Base-by-base conservation (phyloP, 1,140 invertebrate species). In the Neelides sp. region DNA sequence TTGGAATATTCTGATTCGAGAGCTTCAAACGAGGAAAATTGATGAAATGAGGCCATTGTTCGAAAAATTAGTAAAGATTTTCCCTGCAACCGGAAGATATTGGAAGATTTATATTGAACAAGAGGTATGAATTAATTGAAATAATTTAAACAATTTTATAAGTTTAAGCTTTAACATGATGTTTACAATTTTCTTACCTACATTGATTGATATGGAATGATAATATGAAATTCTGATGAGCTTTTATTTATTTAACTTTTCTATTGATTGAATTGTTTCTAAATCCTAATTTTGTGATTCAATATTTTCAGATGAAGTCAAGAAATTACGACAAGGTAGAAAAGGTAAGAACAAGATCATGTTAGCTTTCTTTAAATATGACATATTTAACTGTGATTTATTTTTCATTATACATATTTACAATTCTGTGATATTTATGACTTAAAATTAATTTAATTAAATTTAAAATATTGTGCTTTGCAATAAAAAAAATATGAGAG, bases 91-190 rank as follows among this genome's bases (percentile, higher is more conserved):
- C 35, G 95, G 93, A 1, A 77, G 91, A 52, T 99, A 92, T 69
- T 98, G 95, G 95, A 97, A 96, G 72, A 87, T 95, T 57, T 98
- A 96, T 71, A 98, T 99, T 63, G 95, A 98, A 71, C 92, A 97
- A 75, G 95, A 98, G 83, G 86, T 91, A 72, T 64, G 52, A 23
- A 4, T 34, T 35, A 2, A 10, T 20, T 49, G 15, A 44, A 42
- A n/a, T 12, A 49, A 22, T 40, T 30, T n/a, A n/a, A n/a, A n/a
- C n/a, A 13, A 37, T 26, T 26, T 39, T 2, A 39, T 26, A 39
- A 27, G 26, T 10, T n/a, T 7, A 5, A 19, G 20, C 26, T 43
- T 23, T 19, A 8, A 10, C 17, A 7, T 13, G 19, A 40, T 7
- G 7, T 40, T 40, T 12, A 40, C 7, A 40, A 40, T 19, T 23